Evolutionary conservation across 2,113 vertebrate genomes (phyloP).

Genomic region (Sisor rabdophorus): DNA sequence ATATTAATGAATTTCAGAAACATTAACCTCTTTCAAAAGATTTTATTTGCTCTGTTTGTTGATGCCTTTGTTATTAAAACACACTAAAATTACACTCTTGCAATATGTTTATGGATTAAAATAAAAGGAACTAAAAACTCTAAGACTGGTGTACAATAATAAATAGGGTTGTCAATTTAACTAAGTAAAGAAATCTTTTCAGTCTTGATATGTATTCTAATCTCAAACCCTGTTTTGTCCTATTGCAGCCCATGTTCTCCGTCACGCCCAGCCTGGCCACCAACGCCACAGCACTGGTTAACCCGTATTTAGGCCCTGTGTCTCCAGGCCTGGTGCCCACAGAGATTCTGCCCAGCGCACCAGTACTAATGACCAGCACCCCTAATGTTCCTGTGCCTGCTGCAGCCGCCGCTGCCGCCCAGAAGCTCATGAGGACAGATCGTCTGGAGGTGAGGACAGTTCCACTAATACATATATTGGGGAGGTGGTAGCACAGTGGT

Average conservation of each 20-base stretch:
- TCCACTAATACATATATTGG: background rate
- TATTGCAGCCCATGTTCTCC: slow-evolving; percentile 92
- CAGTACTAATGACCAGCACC: slow-evolving; percentile 87
- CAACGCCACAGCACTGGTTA: slow-evolving; percentile 78
- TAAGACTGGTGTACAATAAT: too few relatives aligned
- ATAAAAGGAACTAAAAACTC: too few relatives aligned
- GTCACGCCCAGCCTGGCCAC: slow-evolving; percentile 85
- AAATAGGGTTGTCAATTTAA: too few relatives aligned
- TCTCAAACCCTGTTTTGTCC: background rate
- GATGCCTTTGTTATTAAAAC: too few relatives aligned
- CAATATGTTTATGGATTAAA: too few relatives aligned
- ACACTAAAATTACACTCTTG: too few relatives aligned
- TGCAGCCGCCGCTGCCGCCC: slow-evolving; percentile 83
- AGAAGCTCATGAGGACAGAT: slow-evolving; percentile 96
- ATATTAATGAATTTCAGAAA: too few relatives aligned
- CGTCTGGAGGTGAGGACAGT: slow-evolving; percentile 82
- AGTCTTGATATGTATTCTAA: background rate
- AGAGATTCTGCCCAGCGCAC: slow-evolving; percentile 86
- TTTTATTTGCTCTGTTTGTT: too few relatives aligned
- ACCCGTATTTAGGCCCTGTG: slow-evolving; percentile 94
- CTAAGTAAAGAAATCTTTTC: too few relatives aligned
- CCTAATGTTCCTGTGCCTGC: slow-evolving; percentile 86
- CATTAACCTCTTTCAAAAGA: too few relatives aligned
- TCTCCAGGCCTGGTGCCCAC: slow-evolving; percentile 89
- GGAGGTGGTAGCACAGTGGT: too few relatives aligned